These are phyloP conservation scores for Diabrotica virgifera DNA, from an alignment of 1,140 invertebrate genomes.

Conservation along the genomic window DNA sequence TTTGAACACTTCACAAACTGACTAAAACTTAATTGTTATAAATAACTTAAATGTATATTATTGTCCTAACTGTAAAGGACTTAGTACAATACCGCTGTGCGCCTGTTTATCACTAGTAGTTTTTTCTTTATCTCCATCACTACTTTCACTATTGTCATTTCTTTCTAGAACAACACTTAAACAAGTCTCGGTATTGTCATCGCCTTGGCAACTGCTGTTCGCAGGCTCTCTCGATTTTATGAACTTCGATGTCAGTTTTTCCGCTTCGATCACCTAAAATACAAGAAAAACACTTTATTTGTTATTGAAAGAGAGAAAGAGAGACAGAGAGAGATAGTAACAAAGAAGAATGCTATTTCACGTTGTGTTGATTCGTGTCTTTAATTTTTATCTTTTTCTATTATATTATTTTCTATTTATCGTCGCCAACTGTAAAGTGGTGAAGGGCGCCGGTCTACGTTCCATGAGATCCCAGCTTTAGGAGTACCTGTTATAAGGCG, in stretches of 20 bases:
- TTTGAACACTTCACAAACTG: neutral
- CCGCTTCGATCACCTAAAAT: conserved; percentile 24
- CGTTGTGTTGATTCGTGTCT: too few relatives aligned
- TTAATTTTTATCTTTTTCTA: too few relatives aligned
- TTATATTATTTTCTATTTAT: too few relatives aligned
- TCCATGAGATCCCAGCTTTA: too few relatives aligned
- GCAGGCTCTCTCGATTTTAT: conserved; percentile 43
- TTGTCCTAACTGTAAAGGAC: conserved; percentile 51
- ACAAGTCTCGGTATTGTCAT: conserved; percentile 32
- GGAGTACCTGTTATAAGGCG: too few relatives aligned
- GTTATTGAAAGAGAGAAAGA: too few relatives aligned
- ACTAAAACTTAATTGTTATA: neutral
- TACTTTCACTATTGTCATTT: conserved; percentile 36
- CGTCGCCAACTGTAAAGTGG: too few relatives aligned
- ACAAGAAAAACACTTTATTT: neutral
- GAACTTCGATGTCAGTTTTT: conserved; percentile 36
- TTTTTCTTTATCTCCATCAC: conserved; percentile 19
- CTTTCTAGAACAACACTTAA: conserved; percentile 42
- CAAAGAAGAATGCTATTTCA: too few relatives aligned
- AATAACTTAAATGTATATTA: conserved; percentile 29
- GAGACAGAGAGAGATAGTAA: too few relatives aligned
- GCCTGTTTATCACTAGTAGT: conserved; percentile 33
- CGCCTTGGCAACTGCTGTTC: conserved; percentile 17
- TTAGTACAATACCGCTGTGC: conserved; percentile 51
- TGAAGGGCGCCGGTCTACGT: too few relatives aligned